These are phyloP conservation scores for Xylocampa areola DNA, from an alignment of 2,888 invertebrate species.

Conservation along the genomic window DNA sequence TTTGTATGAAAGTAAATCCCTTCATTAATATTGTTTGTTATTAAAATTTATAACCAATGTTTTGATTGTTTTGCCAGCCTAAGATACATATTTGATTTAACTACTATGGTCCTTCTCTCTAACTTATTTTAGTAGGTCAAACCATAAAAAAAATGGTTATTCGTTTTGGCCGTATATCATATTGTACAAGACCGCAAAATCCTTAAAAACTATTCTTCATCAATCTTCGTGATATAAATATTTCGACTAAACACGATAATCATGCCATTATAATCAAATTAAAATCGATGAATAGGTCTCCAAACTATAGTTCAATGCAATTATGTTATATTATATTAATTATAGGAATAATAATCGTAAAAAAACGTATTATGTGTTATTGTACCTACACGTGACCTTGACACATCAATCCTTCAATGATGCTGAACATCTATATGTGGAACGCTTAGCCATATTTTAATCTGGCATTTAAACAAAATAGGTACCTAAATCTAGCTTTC, in stretches of 20 bases:
- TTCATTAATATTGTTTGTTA: too few species aligned
- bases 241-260: constrained; percentile 7
- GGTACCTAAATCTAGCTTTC: constrained; percentile 12
- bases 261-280: constrained; percentile 17
- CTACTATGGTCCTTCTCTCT: too few species aligned
- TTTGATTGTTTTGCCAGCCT: too few species aligned
- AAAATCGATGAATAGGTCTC: constrained; percentile 16
- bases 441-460: constrained; percentile 13
- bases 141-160: too few species aligned
- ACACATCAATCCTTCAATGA: constrained; percentile 22
- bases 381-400: constrained; percentile 25
- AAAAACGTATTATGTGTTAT: constrained; percentile 31
- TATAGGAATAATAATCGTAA: constrained; percentile 18
- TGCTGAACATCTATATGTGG: constrained; percentile 16
- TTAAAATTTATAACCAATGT: too few species aligned
- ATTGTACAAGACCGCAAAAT: too few species aligned
- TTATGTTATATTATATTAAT: constrained; percentile 43
- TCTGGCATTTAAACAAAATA: constrained; percentile 7
- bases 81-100: too few species aligned
- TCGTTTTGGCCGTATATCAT: too few species aligned
- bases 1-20: too few species aligned
- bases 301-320: constrained; percentile 33
- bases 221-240: constrained; percentile 5
- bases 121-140: too few species aligned
- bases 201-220: too few species aligned